Evolutionary conservation across 1,140 invertebrate species (phyloP).

Genomic region (Heliothis virescens): DNA sequence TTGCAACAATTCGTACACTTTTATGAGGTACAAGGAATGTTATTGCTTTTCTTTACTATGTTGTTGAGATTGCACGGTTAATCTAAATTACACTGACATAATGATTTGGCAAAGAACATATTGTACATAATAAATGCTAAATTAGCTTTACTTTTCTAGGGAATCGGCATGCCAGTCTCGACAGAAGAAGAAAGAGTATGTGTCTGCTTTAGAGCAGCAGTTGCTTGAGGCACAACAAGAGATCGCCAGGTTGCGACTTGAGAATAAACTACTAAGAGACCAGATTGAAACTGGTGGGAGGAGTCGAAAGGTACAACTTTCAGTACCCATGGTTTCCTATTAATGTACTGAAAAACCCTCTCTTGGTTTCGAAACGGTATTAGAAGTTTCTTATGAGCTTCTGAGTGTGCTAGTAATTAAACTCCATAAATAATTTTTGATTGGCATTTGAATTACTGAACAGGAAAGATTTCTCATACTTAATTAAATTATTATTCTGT

Average conservation of each 20-base stretch:
- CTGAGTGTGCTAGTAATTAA: no score
- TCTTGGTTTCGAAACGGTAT: no score
- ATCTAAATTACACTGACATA: no score
- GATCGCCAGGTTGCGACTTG: constrained; percentile 90
- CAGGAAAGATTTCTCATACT: not conserved
- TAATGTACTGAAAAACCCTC: not conserved
- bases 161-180: constrained; percentile 96
- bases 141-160: constrained; percentile 70
- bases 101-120: no score
- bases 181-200: constrained; percentile 97
- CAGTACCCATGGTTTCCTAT: not conserved
- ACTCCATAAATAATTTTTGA: no score
- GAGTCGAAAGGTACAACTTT: constrained; percentile 68
- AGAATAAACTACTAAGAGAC: constrained; percentile 79
- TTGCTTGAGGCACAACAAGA: constrained; percentile 90
- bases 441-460: no score
- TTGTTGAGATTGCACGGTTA: no score
- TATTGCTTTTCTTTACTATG: no score
- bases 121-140: not conserved
- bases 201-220: constrained; percentile 91
- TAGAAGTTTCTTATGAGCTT: no score
- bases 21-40: not conserved
- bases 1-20: not conserved
- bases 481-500: not conserved
- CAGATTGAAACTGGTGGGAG: constrained; percentile 66